Evolutionary conservation across 2,888 invertebrate genomes (phyloP), one percentile per base, ranked within the genome.

Genomic region (Coelinius sp.): DNA sequence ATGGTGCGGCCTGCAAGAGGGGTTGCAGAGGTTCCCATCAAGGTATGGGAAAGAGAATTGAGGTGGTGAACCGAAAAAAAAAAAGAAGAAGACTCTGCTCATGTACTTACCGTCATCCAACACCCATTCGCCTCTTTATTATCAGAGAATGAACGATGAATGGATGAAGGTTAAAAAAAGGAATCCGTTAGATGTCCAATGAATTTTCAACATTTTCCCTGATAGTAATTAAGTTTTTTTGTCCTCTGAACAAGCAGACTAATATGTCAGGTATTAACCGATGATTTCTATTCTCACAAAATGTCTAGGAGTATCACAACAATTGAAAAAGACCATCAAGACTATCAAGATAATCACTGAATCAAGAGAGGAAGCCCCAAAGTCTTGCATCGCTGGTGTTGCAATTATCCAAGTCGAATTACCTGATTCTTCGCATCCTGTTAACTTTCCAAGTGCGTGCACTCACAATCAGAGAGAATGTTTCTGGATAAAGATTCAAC

Each of bases 111-210:
- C 72, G 71, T 77, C 77, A 75, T 76, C 77, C 72, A 75, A 59
- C 59, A 35, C 73, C 79, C 79, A 77, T 82, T 81, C 76, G 75
- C 76, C 79, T 78, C 81, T 80, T 81, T 79, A 80, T 74, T 76
- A 76, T 76, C 72, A 71, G 62, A 52, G 20, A 64, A 70, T 53
- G 76, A 68, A 65, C 31, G 67, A 70, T 72, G 74, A 74, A 77
- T 74, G 73, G 73, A 74, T 68, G 41, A 65, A 53, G 49, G 69
- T 64, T 63, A 52, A 63, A 24, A 10, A 25, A 27, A 27, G 17
- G 44, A 14, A 25, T 20, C 17, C 70, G 56, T 14, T 27, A 14
- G 74, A 71, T 66, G 38, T 62, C 46, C 66, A 74, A 73, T 59
- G 64, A 72, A 74, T 73, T 77, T 75, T 24, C 38, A 59, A 59